Base-by-base conservation (phyloP, 2,113 vertebrate genomes). In the Pomatorhinus ruficollis region DNA sequence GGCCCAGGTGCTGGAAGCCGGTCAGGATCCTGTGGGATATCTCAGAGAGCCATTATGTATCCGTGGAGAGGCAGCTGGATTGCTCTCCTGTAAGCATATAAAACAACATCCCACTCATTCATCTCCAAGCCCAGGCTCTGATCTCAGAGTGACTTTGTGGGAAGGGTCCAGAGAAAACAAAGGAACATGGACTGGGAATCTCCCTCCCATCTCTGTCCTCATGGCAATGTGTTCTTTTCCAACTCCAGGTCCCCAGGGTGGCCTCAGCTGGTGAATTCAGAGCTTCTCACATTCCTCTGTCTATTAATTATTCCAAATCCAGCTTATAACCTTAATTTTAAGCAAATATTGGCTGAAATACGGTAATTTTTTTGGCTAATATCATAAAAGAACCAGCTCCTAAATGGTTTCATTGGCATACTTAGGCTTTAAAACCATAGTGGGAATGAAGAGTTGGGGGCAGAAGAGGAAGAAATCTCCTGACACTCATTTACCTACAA, bases 291-390 rank as follows among this genome's bases (percentile, higher is more conserved):
- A 2, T 49, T 49, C 18, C 27, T 50, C 39, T 81, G 21, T 11
- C 15, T 25, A 11, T 25, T 28, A 35, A 56, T 70, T 70, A 10
- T 45, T 53, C 52, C 44, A 74, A 9, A 13, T 4, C 12, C 6
- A 7, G 20, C 45, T 65, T 81, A 12, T 15, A 80, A 64, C 12
- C 25, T 66, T 21, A 19, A 3, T 45, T 30, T 63, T 53, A 77
- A 83, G 4, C 15, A 52, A 31, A 7, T 10, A 14, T n/a, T 89
- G 45, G 12, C 27, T 61, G 33, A 28, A 40, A 40, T 44, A 27
- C 3, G 0, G 0, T 16, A 21, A 7, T 27, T 4, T 71, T 71
- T 31, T 64, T 40, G 8, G 7, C 5, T 72, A 30, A 44, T 74
- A 25, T 63, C 22, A 7, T 21, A 0, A 3, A 27, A 81, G 5